These are phyloP conservation scores for Microcebus tavaratra DNA, from an alignment of 2,113 vertebrate genomes.

Conservation along the genomic window DNA sequence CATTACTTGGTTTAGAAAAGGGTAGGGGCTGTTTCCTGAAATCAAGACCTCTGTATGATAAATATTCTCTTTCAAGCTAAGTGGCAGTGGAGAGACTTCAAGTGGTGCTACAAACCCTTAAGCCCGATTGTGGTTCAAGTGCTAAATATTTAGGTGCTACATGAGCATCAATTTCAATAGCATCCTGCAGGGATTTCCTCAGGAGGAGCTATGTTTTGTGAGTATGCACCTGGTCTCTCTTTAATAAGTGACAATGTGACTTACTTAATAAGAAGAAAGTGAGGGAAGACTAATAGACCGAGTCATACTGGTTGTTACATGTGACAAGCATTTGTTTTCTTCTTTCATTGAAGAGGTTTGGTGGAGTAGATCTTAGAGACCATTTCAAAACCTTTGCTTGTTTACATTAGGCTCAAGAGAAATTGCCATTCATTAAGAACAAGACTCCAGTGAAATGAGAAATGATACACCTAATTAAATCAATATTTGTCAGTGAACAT, in stretches of 20 bases:
- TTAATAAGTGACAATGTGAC: not conserved
- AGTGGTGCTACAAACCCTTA: not conserved
- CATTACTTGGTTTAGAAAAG: not conserved
- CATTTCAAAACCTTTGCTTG: not conserved
- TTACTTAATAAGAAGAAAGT: not conserved
- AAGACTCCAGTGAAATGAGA: not conserved
- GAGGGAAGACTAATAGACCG: not conserved
- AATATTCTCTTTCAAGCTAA: constrained; percentile 35
- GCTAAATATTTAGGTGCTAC: not conserved
- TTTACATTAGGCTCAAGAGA: not conserved
- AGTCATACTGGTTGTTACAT: not conserved
- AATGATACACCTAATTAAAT: not conserved
- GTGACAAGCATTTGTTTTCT: not conserved
- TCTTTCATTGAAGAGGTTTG: not conserved
- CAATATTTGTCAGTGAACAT: not conserved
- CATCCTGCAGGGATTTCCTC: not conserved
- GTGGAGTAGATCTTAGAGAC: not conserved
- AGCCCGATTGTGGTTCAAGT: not conserved
- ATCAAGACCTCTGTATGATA: not conserved
- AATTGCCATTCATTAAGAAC: not conserved
- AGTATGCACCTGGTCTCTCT: not conserved
- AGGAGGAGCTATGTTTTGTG: not conserved
- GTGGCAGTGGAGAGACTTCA: not conserved
- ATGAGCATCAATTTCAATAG: not conserved
- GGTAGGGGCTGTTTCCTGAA: not conserved